Evolutionary conservation across 2,113 vertebrate genomes (phyloP).

Genomic region (Festucalex cinctus): DNA sequence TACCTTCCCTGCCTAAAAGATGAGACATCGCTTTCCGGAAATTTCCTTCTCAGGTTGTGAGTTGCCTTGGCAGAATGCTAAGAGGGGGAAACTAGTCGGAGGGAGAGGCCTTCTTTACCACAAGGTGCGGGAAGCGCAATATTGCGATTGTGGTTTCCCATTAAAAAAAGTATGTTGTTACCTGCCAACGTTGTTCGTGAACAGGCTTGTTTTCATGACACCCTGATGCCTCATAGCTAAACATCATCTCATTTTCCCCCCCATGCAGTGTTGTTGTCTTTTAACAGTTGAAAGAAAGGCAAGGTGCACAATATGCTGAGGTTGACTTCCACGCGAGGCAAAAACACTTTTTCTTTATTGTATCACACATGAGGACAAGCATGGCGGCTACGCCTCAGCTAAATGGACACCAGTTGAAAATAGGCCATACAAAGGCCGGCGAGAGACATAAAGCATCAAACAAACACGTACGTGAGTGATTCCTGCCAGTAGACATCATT

Average conservation of each 20-base stretch:
- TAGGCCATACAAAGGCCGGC: conserved; percentile 53
- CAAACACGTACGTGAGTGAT: not conserved
- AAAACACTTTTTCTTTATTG: conserved; percentile 41
- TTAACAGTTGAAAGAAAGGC: not conserved
- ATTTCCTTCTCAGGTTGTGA: not conserved
- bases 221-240: conserved; percentile 14
- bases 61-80: too few species aligned
- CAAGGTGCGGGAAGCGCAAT: conserved; percentile 55
- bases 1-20: not conserved
- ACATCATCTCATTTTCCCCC: conserved; percentile 19
- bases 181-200: conserved; percentile 32
- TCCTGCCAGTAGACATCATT: conserved; percentile 26
- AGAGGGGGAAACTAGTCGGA: too few species aligned
- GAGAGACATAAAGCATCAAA: not conserved
- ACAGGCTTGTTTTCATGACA: conserved; percentile 34
- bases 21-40: not conserved
- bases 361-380: conserved; percentile 28
- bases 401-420: conserved; percentile 54
- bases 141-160: conserved; percentile 47
- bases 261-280: conserved; percentile 5
- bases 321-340: conserved; percentile 35
- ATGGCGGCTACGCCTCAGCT: conserved; percentile 9
- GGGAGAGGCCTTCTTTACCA: conserved; percentile 33
- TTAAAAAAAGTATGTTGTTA: conserved; percentile 29
- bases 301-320: not conserved